A percentile compares a stretch with the other conserved stretches of the same genome.
Evolutionary conservation across 1,140 invertebrate genomes (phyloP).

Genomic region (Drosophila parvula): DNA sequence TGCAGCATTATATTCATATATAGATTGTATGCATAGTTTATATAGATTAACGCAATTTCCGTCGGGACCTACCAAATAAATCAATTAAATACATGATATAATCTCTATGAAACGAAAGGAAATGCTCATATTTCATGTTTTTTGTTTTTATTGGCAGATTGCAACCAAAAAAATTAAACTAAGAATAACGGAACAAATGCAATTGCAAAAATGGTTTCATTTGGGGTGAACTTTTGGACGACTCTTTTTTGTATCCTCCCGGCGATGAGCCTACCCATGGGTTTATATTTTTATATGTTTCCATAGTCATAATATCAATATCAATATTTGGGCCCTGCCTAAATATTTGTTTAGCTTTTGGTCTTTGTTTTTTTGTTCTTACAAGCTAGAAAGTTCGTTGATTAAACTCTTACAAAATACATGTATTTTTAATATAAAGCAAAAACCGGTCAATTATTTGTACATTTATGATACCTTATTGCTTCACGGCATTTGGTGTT

Average conservation of each 20-base stretch:
- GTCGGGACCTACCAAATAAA: slow-evolving; percentile 51
- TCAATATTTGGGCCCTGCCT: slow-evolving; percentile 34
- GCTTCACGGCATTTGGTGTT: slow-evolving; percentile 15
- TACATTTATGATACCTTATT: slow-evolving; percentile 72
- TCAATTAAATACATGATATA: slow-evolving; percentile 27
- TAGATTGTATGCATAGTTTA: slow-evolving; percentile 63
- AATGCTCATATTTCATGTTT: slow-evolving; percentile 29
- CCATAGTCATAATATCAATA: slow-evolving; percentile 11
- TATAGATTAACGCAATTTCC: slow-evolving; percentile 60
- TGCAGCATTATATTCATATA: slow-evolving; percentile 62
- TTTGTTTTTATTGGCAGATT: slow-evolving; percentile 20
- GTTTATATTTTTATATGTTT: slow-evolving; percentile 15
- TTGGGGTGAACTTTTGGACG: slow-evolving; percentile 45
- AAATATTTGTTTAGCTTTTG: slow-evolving; percentile 30
- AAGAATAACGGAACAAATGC: slow-evolving; percentile 33
- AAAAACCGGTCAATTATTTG: slow-evolving; percentile 56
- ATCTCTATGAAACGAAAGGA: slow-evolving; percentile 36
- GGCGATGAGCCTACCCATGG: slow-evolving; percentile 43
- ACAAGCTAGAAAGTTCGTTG: slow-evolving; percentile 48
- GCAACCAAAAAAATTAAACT: slow-evolving; percentile 29
- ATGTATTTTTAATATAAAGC: slow-evolving; percentile 34
- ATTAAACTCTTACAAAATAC: slow-evolving; percentile 43
- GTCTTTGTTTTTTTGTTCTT: slow-evolving; percentile 29
- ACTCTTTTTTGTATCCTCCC: slow-evolving; percentile 32
- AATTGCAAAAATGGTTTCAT: slow-evolving; percentile 50